Percentiles rank a stretch among this genome's conserved stretches.
These are phyloP conservation scores for Leucoraja ocellata DNA, from an alignment of 2,797 vertebrate species.

Conservation along the genomic window DNA sequence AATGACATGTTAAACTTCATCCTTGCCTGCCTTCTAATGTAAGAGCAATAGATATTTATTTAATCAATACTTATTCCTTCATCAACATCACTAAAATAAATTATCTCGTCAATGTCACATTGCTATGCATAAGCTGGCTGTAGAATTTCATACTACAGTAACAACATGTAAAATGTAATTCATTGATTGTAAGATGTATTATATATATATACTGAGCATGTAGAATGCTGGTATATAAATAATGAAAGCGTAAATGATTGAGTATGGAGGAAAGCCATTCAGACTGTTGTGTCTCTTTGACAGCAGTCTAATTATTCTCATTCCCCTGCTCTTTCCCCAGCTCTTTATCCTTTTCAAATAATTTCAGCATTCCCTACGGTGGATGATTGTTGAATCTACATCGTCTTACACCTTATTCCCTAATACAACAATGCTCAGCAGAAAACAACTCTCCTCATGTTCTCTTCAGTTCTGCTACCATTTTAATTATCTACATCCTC, in stretches of 20 bases:
- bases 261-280: no score
- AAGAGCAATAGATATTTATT: neutral
- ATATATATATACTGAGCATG: neutral
- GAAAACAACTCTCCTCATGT: neutral
- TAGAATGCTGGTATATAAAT: neutral
- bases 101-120: neutral
- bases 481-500: neutral
- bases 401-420: no score
- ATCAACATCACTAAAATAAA: neutral
- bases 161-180: neutral
- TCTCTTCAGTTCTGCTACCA: neutral
- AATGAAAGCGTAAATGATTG: neutral
- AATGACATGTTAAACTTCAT: neutral
- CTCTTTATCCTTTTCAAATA: no score
- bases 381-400: no score
- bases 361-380: no score
- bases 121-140: neutral
- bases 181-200: neutral
- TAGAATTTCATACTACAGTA: neutral
- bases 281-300: neutral
- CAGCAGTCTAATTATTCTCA: neutral
- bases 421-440: no score
- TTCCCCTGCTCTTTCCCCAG: neutral
- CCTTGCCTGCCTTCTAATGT: neutral
- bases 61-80: neutral